Base-by-base conservation (phyloP, 2,113 vertebrate genomes). In the Colaptes auratus region DNA sequence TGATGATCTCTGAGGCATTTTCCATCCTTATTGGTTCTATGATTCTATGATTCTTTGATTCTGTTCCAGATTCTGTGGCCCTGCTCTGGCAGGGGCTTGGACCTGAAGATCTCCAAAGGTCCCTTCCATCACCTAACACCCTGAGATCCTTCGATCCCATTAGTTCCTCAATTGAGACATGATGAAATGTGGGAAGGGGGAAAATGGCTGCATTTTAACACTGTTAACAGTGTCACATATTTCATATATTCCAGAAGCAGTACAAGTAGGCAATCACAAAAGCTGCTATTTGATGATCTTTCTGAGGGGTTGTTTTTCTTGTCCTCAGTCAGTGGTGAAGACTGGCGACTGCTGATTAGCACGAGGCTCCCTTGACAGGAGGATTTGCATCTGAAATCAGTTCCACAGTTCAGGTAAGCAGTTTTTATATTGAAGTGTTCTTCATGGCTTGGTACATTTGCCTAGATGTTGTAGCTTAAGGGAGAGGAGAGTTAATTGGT, bases 381-480 rank as follows among this genome's bases (percentile, higher is more conserved):
- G 99, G 99, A 52, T 99, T 99, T 98, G 99, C 99, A 6, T 98
- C 98, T 23, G 99, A 99, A 97, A 99, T 99, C 96, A 98, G 98
- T 95, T 98, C 99, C 12, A 98, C 99, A 4, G 99, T 99, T 85
- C 99, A 99, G 98, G 99, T 99, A 98, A 96, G 75, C 23, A 39
- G 4, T 1, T 48, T 60, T 80, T 91, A 28, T 63, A 58, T 65
- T 76, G 61, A 67, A 82, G 31, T 46, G 19, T 91, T 78, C 70
- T 79, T 44, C 21, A 30, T 46, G 64, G 28, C 52, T 80, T 52
- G 12, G 12, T 24, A 12, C 12, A 24, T 55, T 30, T 55, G 15
- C 53, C 19, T 23, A 50, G 19, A 23, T 44, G 42, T 44, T 44
- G 42, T 44, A 44, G 42, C 15, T 44, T 44, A 44, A 44, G 42